A percentile compares a stretch with the other conserved stretches of the same genome.
Conservation (phyloP, 2,113 vertebrate species). For the Tragelaphus imberbis region DNA sequence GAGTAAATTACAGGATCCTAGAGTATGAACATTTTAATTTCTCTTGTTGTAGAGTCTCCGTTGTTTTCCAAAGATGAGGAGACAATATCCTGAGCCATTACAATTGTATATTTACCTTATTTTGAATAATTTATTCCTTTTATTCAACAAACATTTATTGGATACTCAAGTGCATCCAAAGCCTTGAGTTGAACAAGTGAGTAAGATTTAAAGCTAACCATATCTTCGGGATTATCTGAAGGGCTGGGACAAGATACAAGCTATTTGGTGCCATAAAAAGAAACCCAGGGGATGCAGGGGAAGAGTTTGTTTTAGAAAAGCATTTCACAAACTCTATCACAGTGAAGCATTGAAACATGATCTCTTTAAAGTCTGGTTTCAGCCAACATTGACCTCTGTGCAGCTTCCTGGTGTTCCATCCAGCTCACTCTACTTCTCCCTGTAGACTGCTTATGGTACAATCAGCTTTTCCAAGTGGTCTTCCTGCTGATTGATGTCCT, state of each 20-base stretch:
- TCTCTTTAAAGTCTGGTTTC: slow-evolving; percentile 16
- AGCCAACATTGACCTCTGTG: neutral
- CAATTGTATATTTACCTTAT: neutral
- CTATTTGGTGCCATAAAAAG: neutral
- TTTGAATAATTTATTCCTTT: neutral
- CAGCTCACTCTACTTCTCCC: neutral
- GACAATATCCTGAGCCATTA: neutral
- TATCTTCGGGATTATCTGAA: neutral
- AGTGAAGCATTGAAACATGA: neutral
- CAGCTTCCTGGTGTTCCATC: neutral
- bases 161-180: neutral
- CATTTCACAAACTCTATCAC: slow-evolving; percentile 11
- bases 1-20: neutral
- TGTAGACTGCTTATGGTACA: neutral
- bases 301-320: slow-evolving; percentile 10
- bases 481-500: slow-evolving; percentile 23
- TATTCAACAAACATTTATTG: neutral
- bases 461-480: neutral
- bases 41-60: neutral
- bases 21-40: slow-evolving; percentile 1
- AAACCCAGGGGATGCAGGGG: neutral
- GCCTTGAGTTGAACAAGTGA: neutral
- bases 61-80: neutral
- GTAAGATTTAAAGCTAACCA: neutral
- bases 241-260: neutral